Evolutionary conservation across 2,797 vertebrate species (phyloP), one percentile per base, ranked within the genome.

Genomic region (Micrastur ruficollis): DNA sequence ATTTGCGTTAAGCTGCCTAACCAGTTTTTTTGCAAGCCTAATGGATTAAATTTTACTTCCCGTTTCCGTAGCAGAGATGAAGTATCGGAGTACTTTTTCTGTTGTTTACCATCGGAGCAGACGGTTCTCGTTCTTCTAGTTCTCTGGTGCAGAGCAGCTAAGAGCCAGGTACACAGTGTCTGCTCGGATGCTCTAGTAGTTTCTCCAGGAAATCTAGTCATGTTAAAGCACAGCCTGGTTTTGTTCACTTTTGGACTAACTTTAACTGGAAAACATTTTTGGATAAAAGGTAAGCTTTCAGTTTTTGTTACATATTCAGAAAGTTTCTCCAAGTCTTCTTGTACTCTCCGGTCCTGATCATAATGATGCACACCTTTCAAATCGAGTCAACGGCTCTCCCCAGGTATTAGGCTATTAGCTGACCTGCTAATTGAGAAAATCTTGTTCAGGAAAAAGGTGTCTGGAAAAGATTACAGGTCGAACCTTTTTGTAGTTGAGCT

Each of bases 1-100:
- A 66, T 90, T 93, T 84, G 89, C 86, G 3, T 84, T 82, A 94
- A 71, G 95, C 86, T 73, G 96, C 27, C 93, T 72, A 86, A 97
- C 96, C 91, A 96, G 97, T 97, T 97, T 92, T 79, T 81, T 92
- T 21, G 17, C 73, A 42, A 91, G 84, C 72, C 66, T 34, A 23
- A 26, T 84, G 81, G 88, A 81, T 95, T 80, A 70, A 72, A 72
- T 93, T 95, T 92, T 90, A 95, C 91, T 97, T 96, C 93, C 96
- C 50, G 4, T 88, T 96, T 91, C 84, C 95, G 67, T 67, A 81
- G 67, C 73, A 86, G 90, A 75, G 81, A 81, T 87, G 81, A 70
- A 85, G 74, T 87, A 73, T 82, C 40, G 0, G 46, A 63, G 81
- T 67, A 53, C 36, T 81, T 95, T 94, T 95, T 70, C 81, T 85